phyloP scores from a whole-genome alignment of 2,797 vertebrate species.

The Onychomys torridus region DNA sequence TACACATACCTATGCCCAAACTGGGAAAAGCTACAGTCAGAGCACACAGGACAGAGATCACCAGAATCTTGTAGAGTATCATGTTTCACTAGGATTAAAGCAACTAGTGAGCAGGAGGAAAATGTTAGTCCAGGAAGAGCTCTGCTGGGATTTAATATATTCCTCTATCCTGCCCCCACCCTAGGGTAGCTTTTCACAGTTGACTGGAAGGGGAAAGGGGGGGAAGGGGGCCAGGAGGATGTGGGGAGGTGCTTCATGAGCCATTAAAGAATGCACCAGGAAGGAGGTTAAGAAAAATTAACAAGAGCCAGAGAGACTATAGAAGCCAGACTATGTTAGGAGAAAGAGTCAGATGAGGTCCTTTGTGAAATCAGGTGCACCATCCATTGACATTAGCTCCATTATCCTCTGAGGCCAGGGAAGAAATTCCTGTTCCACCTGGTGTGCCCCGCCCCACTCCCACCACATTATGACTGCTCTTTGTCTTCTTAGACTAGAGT shows the following conservation, averaged over 20 bases:
- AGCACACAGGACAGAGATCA: background rate
- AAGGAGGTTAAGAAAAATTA: background rate
- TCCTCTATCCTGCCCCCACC: background rate
- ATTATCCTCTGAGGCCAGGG: background rate
- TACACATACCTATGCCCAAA: background rate
- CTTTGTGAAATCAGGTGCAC: background rate
- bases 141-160: slow-evolving; percentile 38
- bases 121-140: background rate
- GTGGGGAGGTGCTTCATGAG: background rate
- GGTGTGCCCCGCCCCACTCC: background rate
- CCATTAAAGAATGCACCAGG: background rate
- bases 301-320: background rate
- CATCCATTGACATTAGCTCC: no score
- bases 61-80: slow-evolving; percentile 42
- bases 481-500: background rate
- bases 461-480: background rate
- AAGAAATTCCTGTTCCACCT: background rate
- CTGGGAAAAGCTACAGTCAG: background rate
- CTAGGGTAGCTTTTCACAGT: background rate
- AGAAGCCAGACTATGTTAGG: background rate
- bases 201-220: background rate
- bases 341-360: background rate
- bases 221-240: no score
- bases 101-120: background rate
- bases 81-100: background rate